These are phyloP conservation scores for Erpetoichthys calabaricus DNA, from an alignment of 2,797 vertebrate genomes.

Conservation along the genomic window DNA sequence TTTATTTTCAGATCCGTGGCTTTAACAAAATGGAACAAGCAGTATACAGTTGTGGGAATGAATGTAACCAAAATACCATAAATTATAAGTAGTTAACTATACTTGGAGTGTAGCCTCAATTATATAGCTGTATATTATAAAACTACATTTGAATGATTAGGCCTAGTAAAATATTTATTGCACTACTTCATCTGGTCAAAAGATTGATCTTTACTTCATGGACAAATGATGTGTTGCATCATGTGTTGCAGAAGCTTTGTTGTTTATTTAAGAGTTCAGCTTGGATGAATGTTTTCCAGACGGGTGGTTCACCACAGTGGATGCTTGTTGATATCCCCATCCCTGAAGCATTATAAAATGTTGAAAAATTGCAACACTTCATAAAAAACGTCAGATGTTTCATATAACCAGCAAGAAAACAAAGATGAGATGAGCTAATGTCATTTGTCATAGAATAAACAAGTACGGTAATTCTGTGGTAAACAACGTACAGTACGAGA, in stretches of 20 bases:
- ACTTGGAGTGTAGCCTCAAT: constrained; percentile 22
- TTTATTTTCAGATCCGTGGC: neutral
- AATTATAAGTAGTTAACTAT: constrained; percentile 19
- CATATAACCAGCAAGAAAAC: constrained; percentile 39
- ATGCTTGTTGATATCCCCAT: constrained; percentile 61
- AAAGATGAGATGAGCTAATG: constrained; percentile 24
- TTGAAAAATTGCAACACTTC: constrained; percentile 70
- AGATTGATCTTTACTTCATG: constrained; percentile 35
- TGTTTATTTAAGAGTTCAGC: constrained; percentile 65
- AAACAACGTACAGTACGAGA: too few species aligned
- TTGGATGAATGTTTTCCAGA: constrained; percentile 61
- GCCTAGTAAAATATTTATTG: constrained; percentile 42
- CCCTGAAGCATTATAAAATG: constrained; percentile 58
- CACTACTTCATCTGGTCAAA: constrained; percentile 46
- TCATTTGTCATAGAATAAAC: constrained; percentile 30
- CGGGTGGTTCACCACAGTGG: constrained; percentile 53
- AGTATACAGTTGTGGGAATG: constrained; percentile 12
- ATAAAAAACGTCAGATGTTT: constrained; percentile 63
- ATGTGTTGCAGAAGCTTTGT: constrained; percentile 54
- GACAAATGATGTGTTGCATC: constrained; percentile 42
- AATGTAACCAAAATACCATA: constrained; percentile 21
- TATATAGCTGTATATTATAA: constrained; percentile 8
- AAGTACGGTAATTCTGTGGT: constrained; percentile 12
- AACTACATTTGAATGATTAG: constrained; percentile 27
- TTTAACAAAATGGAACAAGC: constrained; percentile 19